Conservation (phyloP, 1,140 invertebrate genomes). For the Drosophila funebris region DNA sequence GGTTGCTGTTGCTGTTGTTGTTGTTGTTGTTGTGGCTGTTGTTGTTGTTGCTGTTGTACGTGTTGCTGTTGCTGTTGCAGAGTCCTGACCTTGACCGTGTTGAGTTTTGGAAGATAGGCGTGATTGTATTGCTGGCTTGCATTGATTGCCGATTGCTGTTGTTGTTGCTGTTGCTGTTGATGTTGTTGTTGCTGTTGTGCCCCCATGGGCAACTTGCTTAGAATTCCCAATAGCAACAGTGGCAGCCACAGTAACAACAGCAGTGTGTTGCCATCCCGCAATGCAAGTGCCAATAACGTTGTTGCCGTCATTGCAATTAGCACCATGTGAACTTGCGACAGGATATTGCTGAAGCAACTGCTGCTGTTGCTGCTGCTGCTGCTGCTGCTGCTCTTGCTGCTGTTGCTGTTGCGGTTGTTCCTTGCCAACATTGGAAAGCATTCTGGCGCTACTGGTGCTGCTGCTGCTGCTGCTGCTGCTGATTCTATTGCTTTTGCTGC, state of each 20-base stretch:
- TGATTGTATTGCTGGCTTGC: slow-evolving; percentile 58
- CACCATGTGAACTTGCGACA: slow-evolving; percentile 37
- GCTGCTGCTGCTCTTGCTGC: slow-evolving; percentile 28
- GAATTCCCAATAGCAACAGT: slow-evolving; percentile 53
- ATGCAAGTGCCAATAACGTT: slow-evolving; percentile 26
- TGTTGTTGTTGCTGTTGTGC: slow-evolving; percentile 4
- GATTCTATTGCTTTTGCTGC: slow-evolving; percentile 27
- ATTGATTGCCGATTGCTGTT: slow-evolving; percentile 7
- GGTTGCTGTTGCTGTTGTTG: slow-evolving; percentile 30
- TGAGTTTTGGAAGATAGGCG: slow-evolving; percentile 76
- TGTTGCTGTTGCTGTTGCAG: slow-evolving; percentile 48
- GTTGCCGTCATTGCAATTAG: slow-evolving; percentile 36
- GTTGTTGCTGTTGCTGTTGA: slow-evolving; percentile 20
- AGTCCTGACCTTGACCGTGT: slow-evolving; percentile 43
- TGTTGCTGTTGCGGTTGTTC: slow-evolving; percentile 14
- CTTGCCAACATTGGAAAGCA: slow-evolving; percentile 36
- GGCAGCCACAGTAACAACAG: slow-evolving; percentile 46
- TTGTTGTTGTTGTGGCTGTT: slow-evolving; percentile 17
- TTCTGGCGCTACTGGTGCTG: slow-evolving; percentile 21
- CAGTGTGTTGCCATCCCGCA: slow-evolving; percentile 34
- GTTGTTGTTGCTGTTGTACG: slow-evolving; percentile 12
- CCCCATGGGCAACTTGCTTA: slow-evolving; percentile 25
- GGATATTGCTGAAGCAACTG: slow-evolving; percentile 56
- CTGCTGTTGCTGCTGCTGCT: slow-evolving; percentile 18
- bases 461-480: slow-evolving; percentile 18